Evolutionary conservation across 2,797 vertebrate genomes (phyloP), one percentile per base, ranked within the genome.

Genomic region (Gambusia yucatana): DNA sequence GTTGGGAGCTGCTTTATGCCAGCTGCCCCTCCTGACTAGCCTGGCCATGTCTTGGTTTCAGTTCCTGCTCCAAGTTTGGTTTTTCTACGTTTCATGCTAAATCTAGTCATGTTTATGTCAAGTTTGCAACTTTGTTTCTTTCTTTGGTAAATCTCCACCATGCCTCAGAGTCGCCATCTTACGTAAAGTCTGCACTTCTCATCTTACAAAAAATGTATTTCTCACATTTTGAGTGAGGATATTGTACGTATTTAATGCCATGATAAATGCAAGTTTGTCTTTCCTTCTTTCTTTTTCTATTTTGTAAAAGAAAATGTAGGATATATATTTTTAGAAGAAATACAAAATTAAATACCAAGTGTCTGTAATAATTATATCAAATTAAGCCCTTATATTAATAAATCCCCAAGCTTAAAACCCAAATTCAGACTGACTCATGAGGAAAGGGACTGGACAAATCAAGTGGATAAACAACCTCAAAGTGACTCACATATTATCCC

Each of bases 401-500:
- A 65, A 65, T 6, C 30, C 28, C 16, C 30, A 61, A 61, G 28
- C 28, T 33, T 61, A 61, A 61, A 33, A 30, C 28, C 59, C 33
- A 63, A 17, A 63, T 65, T 36, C 17, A 39, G 16, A 17, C 55
- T 46, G 67, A 75, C 75, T n/a, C 78, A 61, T 48, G 73, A 85
- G 48, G 74, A 70, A 25, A 48, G 72, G 70, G 39, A 48, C 28
- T 65, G 7, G 39, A 65, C 61, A 65, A 33, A 17, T 65, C 61
- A 65, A 80, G 33, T 76, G n/a, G n/a, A 67, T 84, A 50, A 75
- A 33, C 1, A 47, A 75, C 71, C 74, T 79, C 72, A 75, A 81
- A 74, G 73, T 90, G 89, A 91, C 81, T 88, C 88, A 87, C 72
- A 75, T 1, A 61, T 79, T 79, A 84, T 22, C 48, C 71, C 39